Base-by-base conservation (phyloP, 2,888 invertebrate genomes). In the Gibbula magus region DNA sequence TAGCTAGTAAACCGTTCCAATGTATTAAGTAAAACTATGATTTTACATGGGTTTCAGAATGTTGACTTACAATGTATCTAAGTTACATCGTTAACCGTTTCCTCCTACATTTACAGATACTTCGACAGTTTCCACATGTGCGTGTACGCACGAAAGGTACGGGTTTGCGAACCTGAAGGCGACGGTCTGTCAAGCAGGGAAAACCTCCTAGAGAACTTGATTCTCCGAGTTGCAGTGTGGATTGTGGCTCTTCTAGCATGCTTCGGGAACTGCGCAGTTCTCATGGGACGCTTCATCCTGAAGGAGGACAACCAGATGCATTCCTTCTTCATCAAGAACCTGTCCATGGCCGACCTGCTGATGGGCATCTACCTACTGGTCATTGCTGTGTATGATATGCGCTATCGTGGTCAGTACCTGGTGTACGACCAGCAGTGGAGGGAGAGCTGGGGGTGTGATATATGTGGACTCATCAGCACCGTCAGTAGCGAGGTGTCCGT, bases 341-440 rank as follows among this genome's bases (percentile, higher is more conserved):
- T 95, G 85, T 94, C 95, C 0, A 92, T 94, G 77, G 94, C 95
- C 32, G 95, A 95, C 89, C 92, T 95, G 7, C 91, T 95, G 52
- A 95, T 95, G 95, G 95, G 95, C 22, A 90, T 95, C 54, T 95
- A 95, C 90, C 92, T 95, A 79, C 93, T 95, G 80, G 92, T 94
- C 52, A 95, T 95, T 81, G 95, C 95, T 4, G 92, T 93, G 53
- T 94, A 94, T 32, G 95, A 95, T 89, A 89, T 92, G 67, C 88
- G 91, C 53, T 93, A 84, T 93, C 88, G 95, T 56, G 95, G 94
- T 1, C 92, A 94, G 61, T 95, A 95, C 87, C 93, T 95, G 45
- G 91, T 93, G 18, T 93, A 95, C 88, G 94, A 95, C 86, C 94
- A 94, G 81, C 86, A 91, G 2, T 95, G 95, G 95, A 92, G 95